Percentiles rank a stretch among this genome's conserved stretches.
Conservation (phyloP, 2,888 invertebrate species). For the Glomeris marginata region DNA sequence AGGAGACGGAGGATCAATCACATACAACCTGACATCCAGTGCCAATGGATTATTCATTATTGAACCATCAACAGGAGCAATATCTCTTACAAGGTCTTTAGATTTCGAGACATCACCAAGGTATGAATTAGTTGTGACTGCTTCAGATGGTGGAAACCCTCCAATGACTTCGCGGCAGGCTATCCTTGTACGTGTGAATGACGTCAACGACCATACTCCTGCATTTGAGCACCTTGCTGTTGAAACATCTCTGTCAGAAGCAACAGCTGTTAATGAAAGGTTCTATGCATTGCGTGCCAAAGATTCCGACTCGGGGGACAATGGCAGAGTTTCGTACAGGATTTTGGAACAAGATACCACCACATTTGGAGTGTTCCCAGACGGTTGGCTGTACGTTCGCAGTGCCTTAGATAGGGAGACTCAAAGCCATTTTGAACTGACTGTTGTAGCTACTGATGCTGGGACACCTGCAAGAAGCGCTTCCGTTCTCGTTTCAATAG, state of each 20-base stretch:
- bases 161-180: slow-evolving; percentile 54
- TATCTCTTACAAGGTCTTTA: slow-evolving; percentile 58
- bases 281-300: slow-evolving; percentile 80
- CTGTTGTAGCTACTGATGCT: slow-evolving; percentile 66
- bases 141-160: slow-evolving; percentile 64
- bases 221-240: slow-evolving; percentile 83
- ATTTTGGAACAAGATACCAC: slow-evolving; percentile 76
- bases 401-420: slow-evolving; percentile 75
- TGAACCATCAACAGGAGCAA: slow-evolving; percentile 70
- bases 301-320: slow-evolving; percentile 70
- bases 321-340: slow-evolving; percentile 61
- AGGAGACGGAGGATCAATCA: slow-evolving; percentile 71
- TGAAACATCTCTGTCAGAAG: slow-evolving; percentile 80
- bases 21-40: slow-evolving; percentile 65
- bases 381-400: slow-evolving; percentile 79
- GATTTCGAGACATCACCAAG: slow-evolving; percentile 16
- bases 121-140: slow-evolving; percentile 55
- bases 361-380: slow-evolving; percentile 87
- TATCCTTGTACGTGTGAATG: slow-evolving; percentile 56
- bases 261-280: slow-evolving; percentile 74
- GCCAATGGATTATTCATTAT: slow-evolving; percentile 68
- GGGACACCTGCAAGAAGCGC: slow-evolving; percentile 55
- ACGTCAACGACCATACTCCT: slow-evolving; percentile 91
- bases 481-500: slow-evolving; percentile 82
- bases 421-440: slow-evolving; percentile 77